These are phyloP conservation scores for Lasioglossum morio DNA, from an alignment of 2,888 invertebrate species.

Conservation along the genomic window DNA sequence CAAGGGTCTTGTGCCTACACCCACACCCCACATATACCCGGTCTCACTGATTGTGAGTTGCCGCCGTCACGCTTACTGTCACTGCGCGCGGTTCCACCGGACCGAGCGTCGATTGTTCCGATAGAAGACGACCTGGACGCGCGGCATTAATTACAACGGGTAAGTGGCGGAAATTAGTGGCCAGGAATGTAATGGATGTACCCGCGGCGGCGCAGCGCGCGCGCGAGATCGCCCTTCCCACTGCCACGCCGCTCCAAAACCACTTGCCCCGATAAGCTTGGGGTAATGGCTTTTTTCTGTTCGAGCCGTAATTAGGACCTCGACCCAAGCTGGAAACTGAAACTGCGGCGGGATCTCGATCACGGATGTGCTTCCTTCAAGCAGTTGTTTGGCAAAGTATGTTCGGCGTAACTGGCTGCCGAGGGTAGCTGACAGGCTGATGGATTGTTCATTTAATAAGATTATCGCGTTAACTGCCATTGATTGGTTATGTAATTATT, in stretches of 20 bases:
- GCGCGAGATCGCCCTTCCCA: neutral
- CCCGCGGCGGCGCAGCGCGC: too few species aligned
- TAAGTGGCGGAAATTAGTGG: conserved; percentile 65
- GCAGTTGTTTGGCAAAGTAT: neutral
- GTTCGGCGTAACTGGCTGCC: neutral
- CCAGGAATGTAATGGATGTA: conserved; percentile 40
- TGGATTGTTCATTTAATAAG: neutral
- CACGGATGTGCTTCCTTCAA: neutral
- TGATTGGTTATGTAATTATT: neutral
- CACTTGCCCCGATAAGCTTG: neutral
- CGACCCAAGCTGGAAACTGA: neutral
- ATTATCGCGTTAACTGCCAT: neutral
- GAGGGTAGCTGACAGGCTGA: neutral
- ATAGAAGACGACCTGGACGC: conserved; percentile 51
- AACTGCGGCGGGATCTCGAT: neutral
- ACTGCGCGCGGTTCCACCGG: conserved; percentile 39
- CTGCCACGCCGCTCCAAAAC: neutral
- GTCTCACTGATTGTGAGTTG: conserved; percentile 52
- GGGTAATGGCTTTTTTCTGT: neutral
- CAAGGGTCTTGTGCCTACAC: neutral
- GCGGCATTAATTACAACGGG: conserved; percentile 66
- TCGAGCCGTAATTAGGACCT: neutral
- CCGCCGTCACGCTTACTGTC: conserved; percentile 65
- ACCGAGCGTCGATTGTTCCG: conserved; percentile 61
- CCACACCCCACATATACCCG: neutral